phyloP scores from a whole-genome alignment of 2,888 invertebrate genomes.

The Mechanitis messenoides region DNA sequence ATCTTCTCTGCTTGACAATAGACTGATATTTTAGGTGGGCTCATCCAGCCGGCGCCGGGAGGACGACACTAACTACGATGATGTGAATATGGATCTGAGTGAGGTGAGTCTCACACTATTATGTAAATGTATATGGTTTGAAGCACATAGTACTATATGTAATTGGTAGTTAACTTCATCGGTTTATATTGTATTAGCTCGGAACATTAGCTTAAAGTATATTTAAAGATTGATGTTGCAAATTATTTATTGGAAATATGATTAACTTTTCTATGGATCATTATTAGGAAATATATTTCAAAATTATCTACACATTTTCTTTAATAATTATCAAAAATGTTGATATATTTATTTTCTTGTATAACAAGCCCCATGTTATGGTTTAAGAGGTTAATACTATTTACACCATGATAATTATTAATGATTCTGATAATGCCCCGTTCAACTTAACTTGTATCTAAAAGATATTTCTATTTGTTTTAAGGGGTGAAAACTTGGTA shows the following conservation, averaged over 20 bases:
- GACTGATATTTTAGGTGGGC: conserved; percentile 73
- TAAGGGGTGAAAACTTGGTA: not conserved
- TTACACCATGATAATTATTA: no score
- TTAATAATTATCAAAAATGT: no score
- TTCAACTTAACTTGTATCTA: no score
- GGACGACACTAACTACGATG: conserved; percentile 83
- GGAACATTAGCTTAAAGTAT: no score
- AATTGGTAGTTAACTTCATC: not conserved
- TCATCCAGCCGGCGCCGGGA: conserved; percentile 55
- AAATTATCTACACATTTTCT: no score
- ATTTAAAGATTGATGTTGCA: not conserved
- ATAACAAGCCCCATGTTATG: conserved; percentile 2
- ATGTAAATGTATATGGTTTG: not conserved
- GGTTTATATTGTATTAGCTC: not conserved
- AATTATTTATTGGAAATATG: not conserved
- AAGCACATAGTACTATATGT: conserved; percentile 8
- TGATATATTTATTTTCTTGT: no score
- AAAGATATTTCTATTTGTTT: no score
- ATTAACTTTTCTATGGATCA: not conserved
- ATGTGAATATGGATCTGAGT: conserved; percentile 87
- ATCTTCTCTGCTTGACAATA: conserved; percentile 79
- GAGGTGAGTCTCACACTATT: conserved; percentile 71
- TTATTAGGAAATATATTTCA: not conserved
- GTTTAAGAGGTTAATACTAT: conserved; percentile 11
- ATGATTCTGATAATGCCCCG: no score